Evolutionary conservation across 2,888 invertebrate species (phyloP).

Genomic region (Tipula confusa): DNA sequence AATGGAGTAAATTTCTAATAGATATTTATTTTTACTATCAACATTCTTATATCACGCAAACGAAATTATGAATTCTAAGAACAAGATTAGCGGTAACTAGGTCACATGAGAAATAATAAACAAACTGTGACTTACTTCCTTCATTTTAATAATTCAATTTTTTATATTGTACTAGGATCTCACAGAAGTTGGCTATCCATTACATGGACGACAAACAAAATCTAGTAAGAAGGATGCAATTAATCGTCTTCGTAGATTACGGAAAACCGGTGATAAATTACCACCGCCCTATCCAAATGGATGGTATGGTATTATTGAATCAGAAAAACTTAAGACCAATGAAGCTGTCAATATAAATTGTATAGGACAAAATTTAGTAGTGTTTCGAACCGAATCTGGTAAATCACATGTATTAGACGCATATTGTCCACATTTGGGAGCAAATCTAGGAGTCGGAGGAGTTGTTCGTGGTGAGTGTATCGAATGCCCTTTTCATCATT

Average conservation of each 20-base stretch:
- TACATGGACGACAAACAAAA: conserved; percentile 30
- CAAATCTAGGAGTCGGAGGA: conserved; percentile 78
- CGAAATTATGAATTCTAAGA: no score
- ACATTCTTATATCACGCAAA: no score
- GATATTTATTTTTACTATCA: no score
- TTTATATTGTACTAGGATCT: conserved; percentile 38
- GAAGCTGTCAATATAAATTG: conserved; percentile 60
- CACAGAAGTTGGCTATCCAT: conserved; percentile 40
- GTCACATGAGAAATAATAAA: no score
- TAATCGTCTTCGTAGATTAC: conserved; percentile 51
- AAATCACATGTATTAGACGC: conserved; percentile 70
- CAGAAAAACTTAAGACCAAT: conserved; percentile 54
- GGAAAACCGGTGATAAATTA: conserved; percentile 59
- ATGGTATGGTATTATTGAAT: conserved; percentile 78
- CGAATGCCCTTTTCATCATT: conserved; percentile 85
- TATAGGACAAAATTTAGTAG: conserved; percentile 67
- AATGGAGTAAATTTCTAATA: no score
- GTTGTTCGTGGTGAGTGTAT: conserved; percentile 71
- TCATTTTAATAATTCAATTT: no score
- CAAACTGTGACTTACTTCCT: no score
- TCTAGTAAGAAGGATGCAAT: conserved; percentile 42
- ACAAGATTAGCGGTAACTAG: no score
- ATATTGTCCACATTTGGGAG: conserved; percentile 87
- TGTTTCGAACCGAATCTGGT: conserved; percentile 63
- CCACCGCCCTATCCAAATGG: conserved; percentile 88